Conservation (phyloP, 2,797 vertebrate genomes). For the Chrysolophus pictus region DNA sequence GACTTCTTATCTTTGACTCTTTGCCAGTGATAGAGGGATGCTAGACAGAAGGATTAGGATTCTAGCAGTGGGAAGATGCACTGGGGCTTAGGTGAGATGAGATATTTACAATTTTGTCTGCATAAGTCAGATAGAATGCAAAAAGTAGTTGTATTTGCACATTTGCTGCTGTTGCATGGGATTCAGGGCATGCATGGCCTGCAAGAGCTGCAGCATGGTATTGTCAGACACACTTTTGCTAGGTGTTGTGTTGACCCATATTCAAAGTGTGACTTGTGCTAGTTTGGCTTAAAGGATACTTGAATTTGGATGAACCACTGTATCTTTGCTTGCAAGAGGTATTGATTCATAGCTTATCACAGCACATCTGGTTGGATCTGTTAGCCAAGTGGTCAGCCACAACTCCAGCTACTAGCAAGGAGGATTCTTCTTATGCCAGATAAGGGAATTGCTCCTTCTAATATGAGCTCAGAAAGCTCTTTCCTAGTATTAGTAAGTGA, state of each 20-base stretch:
- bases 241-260: accelerated
- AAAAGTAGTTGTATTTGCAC: neutral
- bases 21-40: neutral
- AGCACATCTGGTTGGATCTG: neutral
- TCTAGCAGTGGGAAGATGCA: neutral
- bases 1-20: neutral
- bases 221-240: neutral
- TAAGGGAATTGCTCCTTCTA: neutral
- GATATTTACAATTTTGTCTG: neutral
- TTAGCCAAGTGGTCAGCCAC: accelerated
- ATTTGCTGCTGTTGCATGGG: neutral
- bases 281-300: neutral
- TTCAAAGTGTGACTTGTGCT: neutral
- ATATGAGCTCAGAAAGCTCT: neutral
- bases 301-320: neutral
- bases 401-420: neutral
- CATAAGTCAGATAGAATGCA: neutral
- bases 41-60: neutral
- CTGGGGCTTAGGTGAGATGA: neutral
- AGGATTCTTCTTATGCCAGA: neutral
- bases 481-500: neutral
- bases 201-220: neutral
- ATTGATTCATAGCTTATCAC: neutral
- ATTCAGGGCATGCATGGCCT: neutral
- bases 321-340: neutral